Conservation (phyloP, 2,888 invertebrate species). For the Clusia tigrina region DNA sequence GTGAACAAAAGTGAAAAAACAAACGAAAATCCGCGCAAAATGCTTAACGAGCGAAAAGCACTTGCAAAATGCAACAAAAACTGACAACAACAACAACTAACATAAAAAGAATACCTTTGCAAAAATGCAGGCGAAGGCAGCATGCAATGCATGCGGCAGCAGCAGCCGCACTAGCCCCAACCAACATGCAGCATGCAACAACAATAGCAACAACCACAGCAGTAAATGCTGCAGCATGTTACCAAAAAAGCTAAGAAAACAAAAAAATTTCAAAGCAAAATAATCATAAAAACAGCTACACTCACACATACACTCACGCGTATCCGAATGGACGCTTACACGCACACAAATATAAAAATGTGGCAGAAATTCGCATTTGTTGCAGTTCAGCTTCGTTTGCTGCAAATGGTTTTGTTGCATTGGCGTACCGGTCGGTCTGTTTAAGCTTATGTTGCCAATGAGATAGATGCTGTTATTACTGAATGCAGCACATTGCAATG, state of each 20-base stretch:
- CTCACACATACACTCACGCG: slow-evolving; percentile 34
- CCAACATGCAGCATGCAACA: slow-evolving; percentile 40
- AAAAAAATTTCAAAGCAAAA: slow-evolving; percentile 9
- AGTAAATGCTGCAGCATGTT: slow-evolving; percentile 30
- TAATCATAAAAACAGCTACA: slow-evolving; percentile 10
- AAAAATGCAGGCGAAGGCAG: slow-evolving; percentile 37
- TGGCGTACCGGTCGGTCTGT: too few relatives aligned
- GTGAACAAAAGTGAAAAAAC: slow-evolving; percentile 32
- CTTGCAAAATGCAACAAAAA: slow-evolving; percentile 45
- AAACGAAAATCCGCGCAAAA: slow-evolving; percentile 48
- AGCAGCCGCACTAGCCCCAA: slow-evolving; percentile 28
- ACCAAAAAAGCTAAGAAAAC: slow-evolving; percentile 14
- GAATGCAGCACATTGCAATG: slow-evolving; percentile 51
- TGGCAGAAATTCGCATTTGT: slow-evolving; percentile 27
- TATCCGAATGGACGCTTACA: too few relatives aligned
- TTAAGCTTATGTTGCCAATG: slow-evolving; percentile 38
- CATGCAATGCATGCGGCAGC: slow-evolving; percentile 56
- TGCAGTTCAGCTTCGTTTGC: slow-evolving; percentile 56
- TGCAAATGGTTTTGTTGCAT: slow-evolving; percentile 45
- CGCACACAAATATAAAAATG: slow-evolving; percentile 46
- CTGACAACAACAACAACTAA: slow-evolving; percentile 15
- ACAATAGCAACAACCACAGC: slow-evolving; percentile 20
- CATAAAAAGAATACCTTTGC: slow-evolving; percentile 13
- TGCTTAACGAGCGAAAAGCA: slow-evolving; percentile 60
- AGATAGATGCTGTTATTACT: slow-evolving; percentile 22